Base-by-base conservation (phyloP, 2,888 invertebrate species). In the Drosophila kuntzei region DNA sequence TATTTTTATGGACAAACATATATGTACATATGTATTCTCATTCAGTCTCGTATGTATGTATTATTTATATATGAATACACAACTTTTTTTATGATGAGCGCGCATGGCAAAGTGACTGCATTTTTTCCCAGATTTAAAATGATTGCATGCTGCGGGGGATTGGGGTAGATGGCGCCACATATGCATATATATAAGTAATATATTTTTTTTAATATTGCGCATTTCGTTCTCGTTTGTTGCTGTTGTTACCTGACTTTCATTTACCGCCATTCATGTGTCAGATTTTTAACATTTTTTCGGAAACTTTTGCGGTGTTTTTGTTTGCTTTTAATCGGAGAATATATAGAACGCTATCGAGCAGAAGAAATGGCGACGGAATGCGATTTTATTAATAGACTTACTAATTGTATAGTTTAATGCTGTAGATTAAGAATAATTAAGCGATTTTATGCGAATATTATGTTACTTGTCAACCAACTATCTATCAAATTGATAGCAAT, bases 51-150 rank as follows among this genome's bases (percentile, higher is more conserved):
- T 76, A 46, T 54, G 0, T 12, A 32, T 32, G 2, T 59, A 47
- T 51, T 51, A 60, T 66, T 66, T 25, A 51, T 18, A 34, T 43
- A 41, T 34, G 39, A 18, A 55, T 54, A 55, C 58, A 53, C 72
- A 76, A 68, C 47, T 1, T 67, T 77, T 80, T 78, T 76, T 72
- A 50, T 68, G 71, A 80, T 65, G 75, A 78, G 65, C 51, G 54
- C 22, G 60, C 65, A 61, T 46, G 49, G 68, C 53, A 77, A 76
- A 80, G 80, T 78, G 78, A 63, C 72, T 78, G 83, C 65, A 72
- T 54, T 82, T 71, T 62, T 66, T 25, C 46, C 65, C 70, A 68
- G 70, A 83, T 78, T 76, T 80, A 72, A 78, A 80, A 76, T 80
- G 79, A 83, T 80, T 74, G 74, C 50, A 37, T 47, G 50, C 63